Evolutionary conservation across 2,797 vertebrate species (phyloP).

Genomic region (Coregonus suidteri): DNA sequence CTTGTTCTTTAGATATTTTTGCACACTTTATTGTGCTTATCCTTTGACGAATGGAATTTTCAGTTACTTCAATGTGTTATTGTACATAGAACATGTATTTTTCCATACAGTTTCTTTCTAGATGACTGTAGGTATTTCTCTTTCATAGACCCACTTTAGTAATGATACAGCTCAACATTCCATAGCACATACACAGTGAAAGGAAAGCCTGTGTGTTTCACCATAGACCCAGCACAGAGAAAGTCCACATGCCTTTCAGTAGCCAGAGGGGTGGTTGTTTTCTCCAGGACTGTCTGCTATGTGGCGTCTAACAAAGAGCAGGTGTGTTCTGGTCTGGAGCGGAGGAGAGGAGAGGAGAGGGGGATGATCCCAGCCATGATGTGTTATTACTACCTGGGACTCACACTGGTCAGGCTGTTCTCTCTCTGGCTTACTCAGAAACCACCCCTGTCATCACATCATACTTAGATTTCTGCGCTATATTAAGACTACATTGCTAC

Average conservation of each 20-base stretch:
- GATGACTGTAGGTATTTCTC: neutral
- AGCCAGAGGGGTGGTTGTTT: neutral
- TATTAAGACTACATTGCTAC: neutral
- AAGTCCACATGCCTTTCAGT: neutral
- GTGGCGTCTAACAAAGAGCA: slow-evolving; percentile 53
- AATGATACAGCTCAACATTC: neutral
- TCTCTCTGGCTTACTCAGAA: neutral
- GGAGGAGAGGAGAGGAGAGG: too few relatives aligned
- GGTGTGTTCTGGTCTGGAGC: slow-evolving; percentile 34
- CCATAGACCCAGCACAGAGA: neutral
- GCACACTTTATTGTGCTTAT: neutral
- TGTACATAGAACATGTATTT: neutral
- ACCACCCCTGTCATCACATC: neutral
- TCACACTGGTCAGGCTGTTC: neutral
- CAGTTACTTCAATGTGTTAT: neutral
- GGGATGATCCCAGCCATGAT: neutral
- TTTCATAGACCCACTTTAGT: neutral
- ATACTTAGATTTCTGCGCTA: neutral
- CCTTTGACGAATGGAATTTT: neutral
- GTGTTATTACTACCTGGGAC: neutral
- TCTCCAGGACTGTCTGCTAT: slow-evolving; percentile 6
- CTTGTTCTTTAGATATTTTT: neutral
- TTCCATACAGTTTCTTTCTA: neutral
- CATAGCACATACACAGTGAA: neutral
- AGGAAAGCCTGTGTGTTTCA: neutral